Percentiles rank a stretch among this genome's conserved stretches.
Conservation (phyloP, 2,888 invertebrate species). For the Lysandra coridon region DNA sequence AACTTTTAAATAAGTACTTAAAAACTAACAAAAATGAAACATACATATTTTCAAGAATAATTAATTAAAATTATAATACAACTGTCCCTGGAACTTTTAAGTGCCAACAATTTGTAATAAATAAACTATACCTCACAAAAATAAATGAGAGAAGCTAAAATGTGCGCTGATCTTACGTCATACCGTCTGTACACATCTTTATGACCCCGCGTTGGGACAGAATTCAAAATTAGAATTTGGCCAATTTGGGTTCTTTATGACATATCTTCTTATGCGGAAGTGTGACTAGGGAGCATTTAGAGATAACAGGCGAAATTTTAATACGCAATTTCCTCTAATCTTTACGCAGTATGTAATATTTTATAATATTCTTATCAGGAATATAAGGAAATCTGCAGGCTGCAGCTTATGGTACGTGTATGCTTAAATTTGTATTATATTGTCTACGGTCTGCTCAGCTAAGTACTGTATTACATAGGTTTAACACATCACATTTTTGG, state of each 20-base stretch:
- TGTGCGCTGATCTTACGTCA: slow-evolving; percentile 30
- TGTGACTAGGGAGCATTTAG: slow-evolving; percentile 16
- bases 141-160: neutral
- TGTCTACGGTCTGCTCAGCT: too few relatives aligned
- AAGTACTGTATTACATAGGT: too few relatives aligned
- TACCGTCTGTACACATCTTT: slow-evolving; percentile 48
- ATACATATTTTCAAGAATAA: too few relatives aligned
- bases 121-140: neutral
- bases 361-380: neutral
- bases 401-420: neutral
- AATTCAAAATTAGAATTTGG: slow-evolving; percentile 50
- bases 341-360: neutral
- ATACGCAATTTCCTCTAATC: neutral
- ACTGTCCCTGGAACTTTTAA: neutral
- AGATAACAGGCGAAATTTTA: slow-evolving; percentile 11
- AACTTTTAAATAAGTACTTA: neutral
- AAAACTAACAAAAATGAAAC: neutral
- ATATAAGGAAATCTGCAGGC: neutral
- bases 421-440: neutral
- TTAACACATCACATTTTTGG: too few relatives aligned
- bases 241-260: slow-evolving; percentile 42
- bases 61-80: too few relatives aligned
- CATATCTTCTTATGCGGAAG: slow-evolving; percentile 21
- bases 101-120: neutral
- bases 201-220: slow-evolving; percentile 46